Percentiles rank a stretch among this genome's conserved stretches.
These are phyloP conservation scores for Phania funesta DNA, from an alignment of 2,888 invertebrate genomes.

Conservation along the genomic window DNA sequence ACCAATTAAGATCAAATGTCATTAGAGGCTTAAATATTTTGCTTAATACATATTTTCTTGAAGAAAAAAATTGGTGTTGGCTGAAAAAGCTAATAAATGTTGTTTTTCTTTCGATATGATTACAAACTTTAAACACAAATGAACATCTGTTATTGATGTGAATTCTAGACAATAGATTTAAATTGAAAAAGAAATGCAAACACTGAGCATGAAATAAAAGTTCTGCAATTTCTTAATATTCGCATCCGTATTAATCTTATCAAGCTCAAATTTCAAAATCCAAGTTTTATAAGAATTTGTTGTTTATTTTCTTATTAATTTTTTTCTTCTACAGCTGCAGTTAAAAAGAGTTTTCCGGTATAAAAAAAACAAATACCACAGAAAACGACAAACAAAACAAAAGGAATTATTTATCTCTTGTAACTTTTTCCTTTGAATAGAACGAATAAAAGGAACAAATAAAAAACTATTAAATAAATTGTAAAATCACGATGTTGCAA, in stretches of 20 bases:
- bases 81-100: background rate
- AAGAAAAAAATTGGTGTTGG: conserved; percentile 43
- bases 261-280: conserved; percentile 66
- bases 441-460: conserved; percentile 25
- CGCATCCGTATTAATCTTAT: conserved; percentile 58
- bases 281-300: conserved; percentile 20
- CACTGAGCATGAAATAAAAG: conserved; percentile 21
- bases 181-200: background rate
- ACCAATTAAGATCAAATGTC: background rate
- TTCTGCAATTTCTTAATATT: conserved; percentile 55
- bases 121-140: conserved; percentile 21
- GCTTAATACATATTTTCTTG: background rate
- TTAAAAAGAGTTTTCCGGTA: conserved; percentile 63
- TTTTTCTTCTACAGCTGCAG: conserved; percentile 55
- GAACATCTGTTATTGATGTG: conserved; percentile 53
- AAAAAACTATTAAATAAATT: conserved; percentile 63
- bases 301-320: background rate
- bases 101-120: background rate
- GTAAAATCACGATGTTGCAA: conserved; percentile 67
- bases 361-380: conserved; percentile 26
- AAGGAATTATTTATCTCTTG: conserved; percentile 65
- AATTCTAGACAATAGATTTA: conserved; percentile 48
- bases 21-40: background rate
- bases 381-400: conserved; percentile 43
- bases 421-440: conserved; percentile 61